Conservation (phyloP, 2,888 invertebrate species). For the Drosophila mercatorum region DNA sequence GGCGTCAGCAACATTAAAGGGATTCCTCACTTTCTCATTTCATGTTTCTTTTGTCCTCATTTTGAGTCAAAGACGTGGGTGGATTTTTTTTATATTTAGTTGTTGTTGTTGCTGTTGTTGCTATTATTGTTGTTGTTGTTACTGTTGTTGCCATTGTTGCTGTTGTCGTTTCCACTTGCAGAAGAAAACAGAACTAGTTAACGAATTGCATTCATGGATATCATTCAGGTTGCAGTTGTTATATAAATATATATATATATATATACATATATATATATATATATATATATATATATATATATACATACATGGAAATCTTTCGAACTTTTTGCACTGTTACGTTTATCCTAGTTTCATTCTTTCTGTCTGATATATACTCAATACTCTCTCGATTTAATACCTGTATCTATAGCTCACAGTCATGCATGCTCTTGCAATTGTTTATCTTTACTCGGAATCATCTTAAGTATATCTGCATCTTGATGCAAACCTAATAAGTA, state of each 20-base stretch:
- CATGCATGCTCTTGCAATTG: conserved; percentile 63
- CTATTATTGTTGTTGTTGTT: background rate
- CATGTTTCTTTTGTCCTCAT: conserved; percentile 13
- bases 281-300: conserved; percentile 47
- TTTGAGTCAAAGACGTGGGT: conserved; percentile 29
- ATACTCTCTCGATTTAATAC: conserved; percentile 19
- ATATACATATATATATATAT: conserved; percentile 57
- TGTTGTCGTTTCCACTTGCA: conserved; percentile 35
- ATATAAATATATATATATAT: conserved; percentile 52
- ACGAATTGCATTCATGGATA: conserved; percentile 14
- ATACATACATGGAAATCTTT: conserved; percentile 60
- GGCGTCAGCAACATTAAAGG: conserved; percentile 1
- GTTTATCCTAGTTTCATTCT: conserved; percentile 54
- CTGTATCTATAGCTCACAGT: conserved; percentile 54
- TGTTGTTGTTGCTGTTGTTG: conserved; percentile 1
- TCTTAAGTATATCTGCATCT: conserved; percentile 34
- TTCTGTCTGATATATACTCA: conserved; percentile 45
- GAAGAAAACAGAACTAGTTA: background rate
- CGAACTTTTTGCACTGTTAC: conserved; percentile 57
- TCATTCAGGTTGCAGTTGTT: conserved; percentile 30
- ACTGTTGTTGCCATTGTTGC: conserved; percentile 5
- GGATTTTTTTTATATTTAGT: conserved; percentile 18
- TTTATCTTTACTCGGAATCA: conserved; percentile 34
- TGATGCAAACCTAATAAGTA: conserved; percentile 11
- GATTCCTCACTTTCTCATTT: conserved; percentile 12